Evolutionary conservation across 2,888 invertebrate species (phyloP), one percentile per base, ranked within the genome.

Genomic region (Acronicta leporina): DNA sequence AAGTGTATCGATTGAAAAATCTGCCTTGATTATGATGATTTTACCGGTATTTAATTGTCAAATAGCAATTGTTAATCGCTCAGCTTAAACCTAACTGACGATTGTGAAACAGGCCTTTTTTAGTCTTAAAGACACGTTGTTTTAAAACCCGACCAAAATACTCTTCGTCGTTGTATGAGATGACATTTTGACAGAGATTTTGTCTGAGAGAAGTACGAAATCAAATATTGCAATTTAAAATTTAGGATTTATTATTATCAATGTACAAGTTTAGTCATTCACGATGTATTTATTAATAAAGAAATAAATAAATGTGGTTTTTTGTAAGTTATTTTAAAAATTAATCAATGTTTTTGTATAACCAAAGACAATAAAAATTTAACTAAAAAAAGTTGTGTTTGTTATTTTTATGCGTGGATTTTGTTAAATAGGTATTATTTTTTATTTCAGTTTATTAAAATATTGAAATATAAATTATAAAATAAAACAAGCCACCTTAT

Each of bases 361-460:
- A 94, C 92, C 94, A 94, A 94, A 94, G 94, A 94, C 94, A 94
- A 94, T 94, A 94, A 94, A 94, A 94, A 94, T 93, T 92, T 92
- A 94, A 92, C 88, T 92, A 92, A 93, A 68, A 92, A 79, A 72
- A 70, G 69, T 70, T 77, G 73, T 81, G 83, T 81, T 83, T 85
- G 81, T 87, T 81, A 81, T 83, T 87, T 79, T 69, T 59, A 52
- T 54, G 35, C 33, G 27, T 71, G 45, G 9, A 30, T 68, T 68
- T 54, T 35, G 9, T 62, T 63, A 47, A 2, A 14, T 54, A 48
- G 0, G 8, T 20, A 35, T n/a, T 43, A 38, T 41, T 57, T 55
- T 14, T 25, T 5, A n/a, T 44, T 60, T 43, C 5, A 6, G 49
- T 68, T 7, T 11, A 66, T 42, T 5, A 27, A 14, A 44, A 41